Base-by-base conservation (phyloP, 2,797 vertebrate species). In the Alectoris magna region DNA sequence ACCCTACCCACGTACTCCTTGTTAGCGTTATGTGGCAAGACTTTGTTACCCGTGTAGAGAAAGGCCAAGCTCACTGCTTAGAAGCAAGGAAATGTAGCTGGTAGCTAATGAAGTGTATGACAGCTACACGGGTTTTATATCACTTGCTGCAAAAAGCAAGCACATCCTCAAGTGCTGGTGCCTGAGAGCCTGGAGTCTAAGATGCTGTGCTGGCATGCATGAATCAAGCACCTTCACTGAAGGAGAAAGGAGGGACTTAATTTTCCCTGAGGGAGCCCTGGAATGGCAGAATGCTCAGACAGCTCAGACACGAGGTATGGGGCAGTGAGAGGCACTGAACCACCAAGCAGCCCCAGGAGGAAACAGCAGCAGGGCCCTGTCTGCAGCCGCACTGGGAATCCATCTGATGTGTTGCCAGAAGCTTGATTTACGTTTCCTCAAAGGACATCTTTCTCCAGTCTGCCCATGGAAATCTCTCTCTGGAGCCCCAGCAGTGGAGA, bases 91-190 rank as follows among this genome's bases (percentile, higher is more conserved):
- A 91, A 91, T 34, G 21, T 74, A 71, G 56, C 34, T 84, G 34
- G 29, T 73, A 90, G 73, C 41, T 87, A 71, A 93, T 71, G 71
- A 92, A 69, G 93, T 66, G 41, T 84, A 39, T 51, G 66, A 87
- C 75, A 94, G 49, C 64, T 49, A 31, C 38, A 64, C 4, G 44
- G 38, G 2, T 9, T 92, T 92, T 92, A 39, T 90, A 93, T 92
- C 34, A 41, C 41, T 51, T 88, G 56, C 83, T 92, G 18, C 90
- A 86, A 94, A 93, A 93, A 88, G 24, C 14, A 19, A 80, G 53
- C 59, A 68, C 43, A 21, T 89, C 39, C 75, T 69, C 27, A 51
- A 73, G 29, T 9, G 0, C 59, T 77, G n/a, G n/a, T 79, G 62
- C 66, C 78, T 77, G 58, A 53, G 73, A 85, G 44, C 44, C 34